Evolutionary conservation across 2,797 vertebrate genomes (phyloP).

Genomic region (Pogonophryne albipinna): DNA sequence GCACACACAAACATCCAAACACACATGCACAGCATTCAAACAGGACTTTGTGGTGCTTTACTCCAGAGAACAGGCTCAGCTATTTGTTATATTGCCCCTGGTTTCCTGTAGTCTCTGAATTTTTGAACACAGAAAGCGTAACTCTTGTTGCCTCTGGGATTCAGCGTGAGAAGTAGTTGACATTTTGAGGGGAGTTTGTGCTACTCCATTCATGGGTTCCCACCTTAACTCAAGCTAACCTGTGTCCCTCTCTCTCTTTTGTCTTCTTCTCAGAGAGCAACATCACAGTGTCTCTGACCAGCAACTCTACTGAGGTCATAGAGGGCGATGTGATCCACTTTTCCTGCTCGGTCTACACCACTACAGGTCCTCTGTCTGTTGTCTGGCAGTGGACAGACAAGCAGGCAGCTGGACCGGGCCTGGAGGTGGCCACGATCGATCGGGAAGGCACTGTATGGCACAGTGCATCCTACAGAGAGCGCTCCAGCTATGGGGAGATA

Average conservation of each 20-base stretch:
- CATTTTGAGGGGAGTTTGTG: slow-evolving; percentile 7
- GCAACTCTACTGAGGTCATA: slow-evolving; percentile 89
- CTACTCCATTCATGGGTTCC: not conserved
- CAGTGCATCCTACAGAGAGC: slow-evolving; percentile 74
- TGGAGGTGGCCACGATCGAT: slow-evolving; percentile 90
- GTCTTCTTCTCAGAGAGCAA: slow-evolving; percentile 88
- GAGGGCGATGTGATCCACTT: slow-evolving; percentile 92
- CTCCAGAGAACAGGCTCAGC: slow-evolving; percentile 35
- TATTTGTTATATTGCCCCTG: slow-evolving; percentile 53
- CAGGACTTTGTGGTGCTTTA: slow-evolving; percentile 16
- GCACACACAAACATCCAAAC: slow-evolving; percentile 17
- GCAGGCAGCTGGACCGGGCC: slow-evolving; percentile 80
- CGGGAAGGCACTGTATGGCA: slow-evolving; percentile 84
- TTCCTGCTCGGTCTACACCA: slow-evolving; percentile 87
- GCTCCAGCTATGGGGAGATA: slow-evolving; percentile 69
- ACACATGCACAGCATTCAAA: slow-evolving; percentile 20
- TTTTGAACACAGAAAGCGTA: slow-evolving; percentile 30
- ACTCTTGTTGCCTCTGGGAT: slow-evolving; percentile 42
- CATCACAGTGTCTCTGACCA: slow-evolving; percentile 91
- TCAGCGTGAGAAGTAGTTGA: not conserved
- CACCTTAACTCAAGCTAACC: slow-evolving; percentile 11
- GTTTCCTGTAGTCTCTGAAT: slow-evolving; percentile 42
- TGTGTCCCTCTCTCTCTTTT: slow-evolving; percentile 4
- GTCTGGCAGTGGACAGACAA: slow-evolving; percentile 91
- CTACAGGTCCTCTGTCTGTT: slow-evolving; percentile 87